A percentile compares a stretch with the other conserved stretches of the same genome.
phyloP scores from a whole-genome alignment of 2,113 vertebrate genomes.

The Eurypyga helias region DNA sequence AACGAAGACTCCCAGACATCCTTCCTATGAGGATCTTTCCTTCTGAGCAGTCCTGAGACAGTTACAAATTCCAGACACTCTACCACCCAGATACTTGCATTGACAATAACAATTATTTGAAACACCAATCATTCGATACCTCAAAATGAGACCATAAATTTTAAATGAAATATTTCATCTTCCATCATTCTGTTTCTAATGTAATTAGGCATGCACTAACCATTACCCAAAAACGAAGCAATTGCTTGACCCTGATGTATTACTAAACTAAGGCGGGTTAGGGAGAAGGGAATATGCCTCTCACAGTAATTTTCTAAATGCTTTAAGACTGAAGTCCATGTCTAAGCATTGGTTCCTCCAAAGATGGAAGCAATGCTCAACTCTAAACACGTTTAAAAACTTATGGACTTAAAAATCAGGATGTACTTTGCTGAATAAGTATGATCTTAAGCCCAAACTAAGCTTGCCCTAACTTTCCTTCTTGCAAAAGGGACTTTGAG shows the following conservation, averaged over 20 bases:
- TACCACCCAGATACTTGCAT: neutral
- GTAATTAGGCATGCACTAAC: neutral
- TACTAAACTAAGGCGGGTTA: neutral
- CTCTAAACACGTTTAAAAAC: neutral
- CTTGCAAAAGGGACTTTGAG: neutral
- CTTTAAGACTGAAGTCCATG: neutral
- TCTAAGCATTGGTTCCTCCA: neutral
- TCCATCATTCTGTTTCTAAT: neutral
- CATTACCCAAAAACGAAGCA: neutral
- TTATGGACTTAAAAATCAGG: neutral
- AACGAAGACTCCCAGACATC: neutral
- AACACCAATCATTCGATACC: neutral
- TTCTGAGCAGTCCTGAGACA: neutral
- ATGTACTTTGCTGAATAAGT: neutral
- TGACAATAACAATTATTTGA: neutral
- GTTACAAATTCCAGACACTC: neutral
- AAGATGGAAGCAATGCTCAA: neutral
- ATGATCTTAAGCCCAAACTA: neutral
- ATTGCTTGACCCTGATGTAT: neutral
- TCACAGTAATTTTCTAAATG: neutral
- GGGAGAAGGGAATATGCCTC: neutral
- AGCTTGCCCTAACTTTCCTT: neutral
- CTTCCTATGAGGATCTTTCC: neutral
- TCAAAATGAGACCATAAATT: rapidly evolving
- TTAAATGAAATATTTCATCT: neutral